Base-by-base conservation (phyloP, 2,888 invertebrate genomes). In the Idaea biselata region DNA sequence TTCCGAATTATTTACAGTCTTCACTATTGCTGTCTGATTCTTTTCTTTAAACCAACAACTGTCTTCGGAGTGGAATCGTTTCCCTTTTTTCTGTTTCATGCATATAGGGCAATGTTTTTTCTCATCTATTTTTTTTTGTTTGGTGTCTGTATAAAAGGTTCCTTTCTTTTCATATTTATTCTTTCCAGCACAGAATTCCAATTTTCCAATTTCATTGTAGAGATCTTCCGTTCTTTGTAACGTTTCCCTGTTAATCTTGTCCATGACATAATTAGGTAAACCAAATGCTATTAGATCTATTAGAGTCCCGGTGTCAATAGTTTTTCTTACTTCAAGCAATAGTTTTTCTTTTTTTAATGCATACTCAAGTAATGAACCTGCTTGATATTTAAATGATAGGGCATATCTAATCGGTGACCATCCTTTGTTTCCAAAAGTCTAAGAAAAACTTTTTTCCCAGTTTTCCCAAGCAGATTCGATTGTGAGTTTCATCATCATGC, bases 71-170 rank as follows among this genome's bases (percentile, higher is more conserved):
- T 72, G 70, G 32, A 68, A 71, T 4, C 69, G 63, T 0, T 1
- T 61, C 16, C 66, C 66, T 66, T 60, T 67, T 7, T 67, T 69
- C 60, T 55, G 44, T 56, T 54, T 60, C 31, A 32, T 62, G 67
- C 69, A 73, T 44, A 68, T 73, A n/a, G 33, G 59, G 31, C 71
- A 69, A n/a, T 59, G 67, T 64, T 18, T 62, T 65, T 63, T 53
- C 32, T 56, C 59, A 64, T 60, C 32, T n/a, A 18, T 59, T 53
- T 63, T 61, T 53, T 31, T 60, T 55, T 58, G 17, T 5, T 18
- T 54, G 32, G 6, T 62, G 63, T 58, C 18, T 58, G n/a, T n/a
- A n/a, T n/a, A n/a, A n/a, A n/a, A n/a, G n/a, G n/a, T n/a, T n/a
- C n/a, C n/a, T n/a, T 57, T 60, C 25, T 57, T 16, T 55, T 18